phyloP scores from a whole-genome alignment of 1,140 invertebrate species.

The Physella acuta region DNA sequence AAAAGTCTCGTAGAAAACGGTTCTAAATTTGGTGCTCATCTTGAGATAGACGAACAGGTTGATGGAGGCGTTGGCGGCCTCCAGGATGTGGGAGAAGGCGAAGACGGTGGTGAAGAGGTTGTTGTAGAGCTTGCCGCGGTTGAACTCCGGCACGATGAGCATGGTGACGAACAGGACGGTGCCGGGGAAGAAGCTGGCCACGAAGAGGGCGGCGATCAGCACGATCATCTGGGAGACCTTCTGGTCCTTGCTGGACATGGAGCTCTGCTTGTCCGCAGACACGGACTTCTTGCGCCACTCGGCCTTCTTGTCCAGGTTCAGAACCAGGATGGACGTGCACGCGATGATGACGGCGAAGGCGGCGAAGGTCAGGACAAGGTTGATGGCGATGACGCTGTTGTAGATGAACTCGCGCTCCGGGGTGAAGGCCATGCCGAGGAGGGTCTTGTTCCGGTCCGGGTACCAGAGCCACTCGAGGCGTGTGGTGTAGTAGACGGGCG shows the following conservation, averaged over 20 bases:
- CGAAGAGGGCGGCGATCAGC: background rate
- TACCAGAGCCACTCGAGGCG: background rate
- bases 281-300: background rate
- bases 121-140: background rate
- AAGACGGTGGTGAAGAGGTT: constrained; percentile 8
- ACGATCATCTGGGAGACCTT: background rate
- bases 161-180: background rate
- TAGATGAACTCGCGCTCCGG: background rate
- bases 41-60: constrained; percentile 7
- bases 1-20: background rate
- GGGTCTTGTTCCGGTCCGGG: background rate
- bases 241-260: background rate
- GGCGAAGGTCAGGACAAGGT: background rate
- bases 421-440: background rate
- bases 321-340: background rate
- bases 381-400: constrained; percentile 11
- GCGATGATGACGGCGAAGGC: constrained; percentile 1
- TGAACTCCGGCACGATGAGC: background rate
- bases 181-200: background rate
- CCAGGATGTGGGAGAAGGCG: background rate
- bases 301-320: background rate
- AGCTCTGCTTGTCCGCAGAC: background rate
- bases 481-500: background rate
- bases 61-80: background rate
- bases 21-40: constrained; percentile 12